Percentiles rank a stretch among this genome's conserved stretches.
Evolutionary conservation across 2,888 invertebrate species (phyloP).

Genomic region (Drosophila tanythrix): DNA sequence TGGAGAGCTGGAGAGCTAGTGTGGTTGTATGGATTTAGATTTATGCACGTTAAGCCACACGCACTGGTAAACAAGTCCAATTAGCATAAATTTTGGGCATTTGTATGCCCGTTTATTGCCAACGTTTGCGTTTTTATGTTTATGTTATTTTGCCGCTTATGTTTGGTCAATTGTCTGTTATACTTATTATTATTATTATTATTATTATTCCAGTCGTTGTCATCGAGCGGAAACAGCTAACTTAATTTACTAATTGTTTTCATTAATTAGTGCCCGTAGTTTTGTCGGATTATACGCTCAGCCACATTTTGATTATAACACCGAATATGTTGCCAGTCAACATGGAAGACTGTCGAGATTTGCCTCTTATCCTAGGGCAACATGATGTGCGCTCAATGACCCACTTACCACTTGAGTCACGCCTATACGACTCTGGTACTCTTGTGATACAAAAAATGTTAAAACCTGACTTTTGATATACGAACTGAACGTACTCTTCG

Average conservation of each 20-base stretch:
- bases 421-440: slow-evolving; percentile 12
- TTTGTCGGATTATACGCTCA: slow-evolving; percentile 47
- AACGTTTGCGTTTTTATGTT: slow-evolving; percentile 78
- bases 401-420: slow-evolving; percentile 64
- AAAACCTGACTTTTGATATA: not conserved
- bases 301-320: slow-evolving; percentile 38
- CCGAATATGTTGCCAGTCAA: slow-evolving; percentile 43
- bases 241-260: slow-evolving; percentile 80
- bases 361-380: slow-evolving; percentile 9
- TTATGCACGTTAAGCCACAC: slow-evolving; percentile 64
- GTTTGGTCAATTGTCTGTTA: slow-evolving; percentile 53
- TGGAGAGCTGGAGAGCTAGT: slow-evolving; percentile 1
- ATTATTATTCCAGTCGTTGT: slow-evolving; percentile 35
- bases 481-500: slow-evolving; percentile 22
- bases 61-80: slow-evolving; percentile 78
- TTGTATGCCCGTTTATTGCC: slow-evolving; percentile 73
- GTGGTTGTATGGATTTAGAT: slow-evolving; percentile 44
- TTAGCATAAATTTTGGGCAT: slow-evolving; percentile 77
- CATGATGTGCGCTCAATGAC: slow-evolving; percentile 49
- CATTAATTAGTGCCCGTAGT: slow-evolving; percentile 68
- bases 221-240: slow-evolving; percentile 57
- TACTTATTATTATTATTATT: slow-evolving; percentile 14
- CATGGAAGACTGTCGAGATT: slow-evolving; percentile 3
- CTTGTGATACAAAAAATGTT: slow-evolving; percentile 22
- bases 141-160: slow-evolving; percentile 60